phyloP scores from a whole-genome alignment of 2,797 vertebrate species.

The Anas bernieri region DNA sequence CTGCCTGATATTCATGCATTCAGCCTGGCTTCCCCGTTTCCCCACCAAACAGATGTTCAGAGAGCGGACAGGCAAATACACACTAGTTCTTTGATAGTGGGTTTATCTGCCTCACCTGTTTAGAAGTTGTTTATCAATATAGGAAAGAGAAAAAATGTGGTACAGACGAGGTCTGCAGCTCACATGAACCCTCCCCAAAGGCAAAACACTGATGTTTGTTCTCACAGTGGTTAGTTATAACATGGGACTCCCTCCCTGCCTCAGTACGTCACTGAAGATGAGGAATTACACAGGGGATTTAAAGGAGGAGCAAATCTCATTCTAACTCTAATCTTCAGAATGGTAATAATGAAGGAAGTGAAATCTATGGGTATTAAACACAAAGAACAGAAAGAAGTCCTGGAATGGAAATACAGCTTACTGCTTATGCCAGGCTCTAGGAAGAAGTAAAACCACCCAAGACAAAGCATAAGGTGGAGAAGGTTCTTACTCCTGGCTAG shows the following conservation, averaged over 20 bases:
- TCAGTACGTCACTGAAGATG: background rate
- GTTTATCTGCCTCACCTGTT: background rate
- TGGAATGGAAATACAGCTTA: background rate
- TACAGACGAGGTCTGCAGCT: background rate
- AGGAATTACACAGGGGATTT: background rate
- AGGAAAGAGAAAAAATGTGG: background rate
- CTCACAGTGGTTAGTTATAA: background rate
- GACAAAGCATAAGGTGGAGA: background rate
- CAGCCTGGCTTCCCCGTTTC: background rate
- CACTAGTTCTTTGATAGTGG: background rate
- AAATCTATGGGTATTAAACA: background rate
- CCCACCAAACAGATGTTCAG: background rate
- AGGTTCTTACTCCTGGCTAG: background rate
- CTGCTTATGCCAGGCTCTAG: background rate
- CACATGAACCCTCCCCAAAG: background rate
- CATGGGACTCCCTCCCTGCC: background rate
- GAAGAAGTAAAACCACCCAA: background rate
- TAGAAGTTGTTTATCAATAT: background rate
- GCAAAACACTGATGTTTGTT: background rate
- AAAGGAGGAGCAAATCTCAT: background rate
- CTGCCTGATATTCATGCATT: background rate
- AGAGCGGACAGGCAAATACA: background rate
- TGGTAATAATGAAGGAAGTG: too few species aligned
- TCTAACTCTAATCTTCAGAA: background rate
- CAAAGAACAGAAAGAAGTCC: too few species aligned